phyloP scores from a whole-genome alignment of 2,113 vertebrate genomes.

The Oncorhynchus kisutch region DNA sequence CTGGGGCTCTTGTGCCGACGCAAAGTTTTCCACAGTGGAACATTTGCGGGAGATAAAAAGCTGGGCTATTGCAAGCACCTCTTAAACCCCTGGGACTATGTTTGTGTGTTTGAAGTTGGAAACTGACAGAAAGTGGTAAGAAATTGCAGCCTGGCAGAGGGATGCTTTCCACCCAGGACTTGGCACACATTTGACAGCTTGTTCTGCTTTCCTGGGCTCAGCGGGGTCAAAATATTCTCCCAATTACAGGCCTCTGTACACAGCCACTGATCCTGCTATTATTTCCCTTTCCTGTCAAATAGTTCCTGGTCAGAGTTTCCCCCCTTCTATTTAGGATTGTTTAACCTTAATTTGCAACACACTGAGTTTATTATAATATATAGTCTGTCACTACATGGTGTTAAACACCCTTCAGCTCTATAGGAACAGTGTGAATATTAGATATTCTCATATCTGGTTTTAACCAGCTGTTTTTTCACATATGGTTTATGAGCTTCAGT shows the following conservation, averaged over 20 bases:
- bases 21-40: slow-evolving; percentile 47
- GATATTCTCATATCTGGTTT: no score
- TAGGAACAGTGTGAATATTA: no score
- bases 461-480: no score
- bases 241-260: slow-evolving; percentile 9
- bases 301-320: background rate
- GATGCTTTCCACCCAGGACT: slow-evolving; percentile 44
- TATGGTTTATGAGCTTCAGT: no score
- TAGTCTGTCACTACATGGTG: no score
- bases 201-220: background rate
- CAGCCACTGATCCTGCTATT: background rate
- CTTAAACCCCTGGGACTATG: slow-evolving; percentile 28
- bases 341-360: no score
- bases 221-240: slow-evolving; percentile 6
- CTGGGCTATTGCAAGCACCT: slow-evolving; percentile 23
- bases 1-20: slow-evolving; percentile 6
- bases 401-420: no score
- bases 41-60: slow-evolving; percentile 35
- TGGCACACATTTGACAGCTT: slow-evolving; percentile 16
- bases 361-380: no score
- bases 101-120: slow-evolving; percentile 29
- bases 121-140: slow-evolving; percentile 35
- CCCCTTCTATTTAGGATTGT: no score
- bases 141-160: slow-evolving; percentile 34
- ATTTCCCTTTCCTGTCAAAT: background rate